These are phyloP conservation scores for Glareola pratincola DNA, from an alignment of 2,113 vertebrate genomes.

Conservation along the genomic window DNA sequence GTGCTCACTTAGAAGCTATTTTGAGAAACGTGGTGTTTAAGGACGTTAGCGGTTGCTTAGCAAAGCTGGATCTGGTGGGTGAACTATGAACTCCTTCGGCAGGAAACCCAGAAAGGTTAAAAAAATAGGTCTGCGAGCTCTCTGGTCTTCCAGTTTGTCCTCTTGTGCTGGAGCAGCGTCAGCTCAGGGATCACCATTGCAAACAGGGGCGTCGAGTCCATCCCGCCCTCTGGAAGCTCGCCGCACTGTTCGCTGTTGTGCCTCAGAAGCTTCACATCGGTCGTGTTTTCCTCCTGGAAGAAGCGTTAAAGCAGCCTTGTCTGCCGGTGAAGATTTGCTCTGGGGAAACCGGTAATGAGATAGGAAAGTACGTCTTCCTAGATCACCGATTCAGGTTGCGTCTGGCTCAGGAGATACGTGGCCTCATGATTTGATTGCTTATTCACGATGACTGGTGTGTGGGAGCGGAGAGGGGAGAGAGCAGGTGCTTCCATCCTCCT, in stretches of 20 bases:
- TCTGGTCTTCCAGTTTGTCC: fast-evolving
- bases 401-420: background rate
- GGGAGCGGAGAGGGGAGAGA: background rate
- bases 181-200: fast-evolving
- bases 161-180: background rate
- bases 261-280: fast-evolving
- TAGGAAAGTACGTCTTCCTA: fast-evolving
- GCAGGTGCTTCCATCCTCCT: background rate
- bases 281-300: background rate
- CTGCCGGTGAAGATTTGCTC: background rate
- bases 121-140: background rate
- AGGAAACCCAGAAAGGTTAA: background rate
- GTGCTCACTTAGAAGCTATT: fast-evolving
- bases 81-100: background rate
- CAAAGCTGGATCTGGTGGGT: background rate
- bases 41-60: fast-evolving
- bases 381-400: background rate
- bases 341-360: background rate
- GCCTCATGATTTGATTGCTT: background rate
- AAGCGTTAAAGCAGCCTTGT: fast-evolving
- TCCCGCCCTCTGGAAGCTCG: background rate
- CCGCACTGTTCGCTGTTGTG: background rate
- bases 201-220: background rate
- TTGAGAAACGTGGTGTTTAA: fast-evolving
- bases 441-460: background rate